phyloP scores from a whole-genome alignment of 2,113 vertebrate species.

The Mustela nigripes region DNA sequence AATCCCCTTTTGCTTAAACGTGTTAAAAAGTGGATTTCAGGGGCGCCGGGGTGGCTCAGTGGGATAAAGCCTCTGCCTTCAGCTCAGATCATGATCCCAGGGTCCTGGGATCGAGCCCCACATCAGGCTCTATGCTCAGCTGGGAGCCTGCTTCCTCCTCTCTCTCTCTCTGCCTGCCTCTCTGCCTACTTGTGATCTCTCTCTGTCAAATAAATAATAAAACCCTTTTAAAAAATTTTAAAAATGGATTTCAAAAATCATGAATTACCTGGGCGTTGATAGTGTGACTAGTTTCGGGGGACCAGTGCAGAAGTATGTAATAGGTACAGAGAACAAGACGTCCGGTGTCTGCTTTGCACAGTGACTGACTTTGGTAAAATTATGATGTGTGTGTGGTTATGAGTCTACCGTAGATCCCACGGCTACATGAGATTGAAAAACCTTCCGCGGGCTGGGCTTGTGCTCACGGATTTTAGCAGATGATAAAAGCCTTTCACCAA shows the following conservation, averaged over 20 bases:
- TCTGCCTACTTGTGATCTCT: too few species aligned
- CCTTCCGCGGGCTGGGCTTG: not conserved
- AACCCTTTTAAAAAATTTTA: too few species aligned
- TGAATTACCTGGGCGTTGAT: not conserved
- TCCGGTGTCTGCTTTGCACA: not conserved
- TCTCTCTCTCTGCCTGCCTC: too few species aligned
- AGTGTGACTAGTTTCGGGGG: not conserved
- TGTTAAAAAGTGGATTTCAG: not conserved
- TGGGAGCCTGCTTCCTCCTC: too few species aligned
- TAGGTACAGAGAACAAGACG: not conserved
- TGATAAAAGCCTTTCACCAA: constrained; percentile 17
- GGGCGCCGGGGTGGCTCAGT: too few species aligned
- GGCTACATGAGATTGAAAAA: not conserved
- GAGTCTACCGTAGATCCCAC: not conserved
- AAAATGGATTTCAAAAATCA: not conserved
- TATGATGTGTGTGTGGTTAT: not conserved
- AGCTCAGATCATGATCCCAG: too few species aligned
- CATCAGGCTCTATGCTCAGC: too few species aligned
- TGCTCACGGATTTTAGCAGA: not conserved
- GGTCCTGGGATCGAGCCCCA: too few species aligned
- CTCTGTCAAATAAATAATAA: too few species aligned
- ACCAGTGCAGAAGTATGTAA: not conserved
- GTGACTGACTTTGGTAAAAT: not conserved
- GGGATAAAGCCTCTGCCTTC: too few species aligned
- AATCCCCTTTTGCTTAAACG: not conserved